Conservation (phyloP, 2,113 vertebrate genomes). For the Lampris incognitus region DNA sequence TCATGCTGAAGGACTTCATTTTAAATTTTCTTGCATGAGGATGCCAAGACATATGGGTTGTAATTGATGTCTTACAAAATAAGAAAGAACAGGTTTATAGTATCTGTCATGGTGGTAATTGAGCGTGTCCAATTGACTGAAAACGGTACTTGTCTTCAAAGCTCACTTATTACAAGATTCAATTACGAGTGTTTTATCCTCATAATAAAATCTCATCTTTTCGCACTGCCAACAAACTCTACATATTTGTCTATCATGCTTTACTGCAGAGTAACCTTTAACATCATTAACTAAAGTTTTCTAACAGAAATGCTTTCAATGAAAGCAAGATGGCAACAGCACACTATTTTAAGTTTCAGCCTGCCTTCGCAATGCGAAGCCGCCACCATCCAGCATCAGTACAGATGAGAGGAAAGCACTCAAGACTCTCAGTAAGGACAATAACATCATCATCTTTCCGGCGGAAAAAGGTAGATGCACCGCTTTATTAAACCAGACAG, state of each 20-base stretch:
- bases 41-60: not conserved
- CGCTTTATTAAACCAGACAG: too few relatives aligned
- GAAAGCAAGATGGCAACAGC: constrained; percentile 1
- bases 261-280: not conserved
- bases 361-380: too few relatives aligned
- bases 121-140: too few relatives aligned
- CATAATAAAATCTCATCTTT: not conserved
- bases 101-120: too few relatives aligned
- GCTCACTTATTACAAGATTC: not conserved
- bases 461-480: too few relatives aligned
- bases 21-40: constrained; percentile 18
- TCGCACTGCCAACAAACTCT: not conserved
- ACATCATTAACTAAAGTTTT: not conserved
- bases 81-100: too few relatives aligned
- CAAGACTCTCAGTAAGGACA: too few relatives aligned
- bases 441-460: too few relatives aligned
- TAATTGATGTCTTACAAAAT: not conserved
- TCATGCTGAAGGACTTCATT: not conserved
- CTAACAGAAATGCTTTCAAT: not conserved
- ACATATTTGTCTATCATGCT: not conserved
- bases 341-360: not conserved
- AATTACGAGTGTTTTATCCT: not conserved
- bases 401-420: too few relatives aligned
- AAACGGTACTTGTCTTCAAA: not conserved
- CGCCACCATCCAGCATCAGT: too few relatives aligned